phyloP scores from a whole-genome alignment of 2,888 invertebrate species.

The Drosophila mercatorum region DNA sequence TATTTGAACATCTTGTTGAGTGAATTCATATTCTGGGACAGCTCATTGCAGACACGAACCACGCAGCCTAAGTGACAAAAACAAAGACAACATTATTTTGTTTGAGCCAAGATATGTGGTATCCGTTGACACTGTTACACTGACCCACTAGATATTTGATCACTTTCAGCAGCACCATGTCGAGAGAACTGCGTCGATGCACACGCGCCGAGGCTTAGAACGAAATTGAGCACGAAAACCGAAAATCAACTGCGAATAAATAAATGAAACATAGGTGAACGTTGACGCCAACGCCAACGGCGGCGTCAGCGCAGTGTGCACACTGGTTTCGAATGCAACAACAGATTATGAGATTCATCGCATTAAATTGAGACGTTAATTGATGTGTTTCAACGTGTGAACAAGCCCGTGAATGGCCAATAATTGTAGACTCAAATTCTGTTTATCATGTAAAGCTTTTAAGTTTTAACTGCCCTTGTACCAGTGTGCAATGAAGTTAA shows the following conservation, averaged over 20 bases:
- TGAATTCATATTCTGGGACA: conserved; percentile 74
- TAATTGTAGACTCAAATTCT: not conserved
- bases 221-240: conserved; percentile 78
- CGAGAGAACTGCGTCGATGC: conserved; percentile 64
- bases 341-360: conserved; percentile 9
- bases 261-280: conserved; percentile 51
- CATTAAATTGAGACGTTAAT: conserved; percentile 1
- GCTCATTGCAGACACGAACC: conserved; percentile 69
- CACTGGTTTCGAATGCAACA: conserved; percentile 11
- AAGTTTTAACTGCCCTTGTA: not conserved
- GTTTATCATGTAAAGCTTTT: not conserved
- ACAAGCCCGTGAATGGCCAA: not conserved
- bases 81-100: not conserved
- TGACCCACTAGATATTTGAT: conserved; percentile 82
- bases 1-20: conserved; percentile 75
- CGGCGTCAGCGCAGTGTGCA: conserved; percentile 37
- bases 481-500: conserved; percentile 43
- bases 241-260: conserved; percentile 65
- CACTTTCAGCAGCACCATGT: conserved; percentile 80
- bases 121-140: conserved; percentile 45
- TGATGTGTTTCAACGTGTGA: not conserved
- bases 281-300: conserved; percentile 20
- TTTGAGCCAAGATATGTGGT: not conserved
- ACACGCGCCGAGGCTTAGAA: conserved; percentile 78
- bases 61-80: conserved; percentile 70